phyloP scores from a whole-genome alignment of 1,140 invertebrate species.

The Melitaea cinxia region DNA sequence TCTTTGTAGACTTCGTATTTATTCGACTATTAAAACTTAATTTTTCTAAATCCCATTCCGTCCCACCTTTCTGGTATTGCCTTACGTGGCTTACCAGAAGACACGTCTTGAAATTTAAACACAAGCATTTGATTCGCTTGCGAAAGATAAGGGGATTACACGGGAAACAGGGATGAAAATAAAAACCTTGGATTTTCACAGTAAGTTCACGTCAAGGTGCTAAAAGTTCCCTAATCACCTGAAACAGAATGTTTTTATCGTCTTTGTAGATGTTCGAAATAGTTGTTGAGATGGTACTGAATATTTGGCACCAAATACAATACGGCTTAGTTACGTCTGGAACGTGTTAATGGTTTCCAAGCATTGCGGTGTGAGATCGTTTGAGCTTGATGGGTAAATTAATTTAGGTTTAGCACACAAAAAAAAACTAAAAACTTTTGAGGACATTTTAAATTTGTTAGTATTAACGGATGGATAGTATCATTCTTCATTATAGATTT shows the following conservation, averaged over 20 bases:
- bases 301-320: slow-evolving; percentile 22
- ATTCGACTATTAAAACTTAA: slow-evolving; percentile 21
- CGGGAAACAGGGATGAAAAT: slow-evolving; percentile 37
- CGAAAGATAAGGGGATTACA: slow-evolving; percentile 39
- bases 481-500: too few species aligned
- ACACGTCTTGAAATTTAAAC: slow-evolving; percentile 19
- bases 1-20: slow-evolving; percentile 11
- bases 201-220: background rate
- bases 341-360: slow-evolving; percentile 9
- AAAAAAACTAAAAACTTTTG: too few species aligned
- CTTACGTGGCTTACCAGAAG: slow-evolving; percentile 15
- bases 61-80: slow-evolving; percentile 16
- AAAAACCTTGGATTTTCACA: slow-evolving; percentile 26
- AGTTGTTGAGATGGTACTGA: background rate
- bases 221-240: background rate
- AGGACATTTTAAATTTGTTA: too few species aligned
- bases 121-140: slow-evolving; percentile 36
- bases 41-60: slow-evolving; percentile 18
- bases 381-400: background rate
- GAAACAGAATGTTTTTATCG: background rate
- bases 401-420: too few species aligned
- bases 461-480: too few species aligned
- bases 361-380: background rate
- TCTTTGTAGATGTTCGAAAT: background rate
- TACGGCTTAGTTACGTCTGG: slow-evolving; percentile 11